Evolutionary conservation across 2,888 invertebrate genomes (phyloP).

Genomic region (Noctuana brunneofusca): DNA sequence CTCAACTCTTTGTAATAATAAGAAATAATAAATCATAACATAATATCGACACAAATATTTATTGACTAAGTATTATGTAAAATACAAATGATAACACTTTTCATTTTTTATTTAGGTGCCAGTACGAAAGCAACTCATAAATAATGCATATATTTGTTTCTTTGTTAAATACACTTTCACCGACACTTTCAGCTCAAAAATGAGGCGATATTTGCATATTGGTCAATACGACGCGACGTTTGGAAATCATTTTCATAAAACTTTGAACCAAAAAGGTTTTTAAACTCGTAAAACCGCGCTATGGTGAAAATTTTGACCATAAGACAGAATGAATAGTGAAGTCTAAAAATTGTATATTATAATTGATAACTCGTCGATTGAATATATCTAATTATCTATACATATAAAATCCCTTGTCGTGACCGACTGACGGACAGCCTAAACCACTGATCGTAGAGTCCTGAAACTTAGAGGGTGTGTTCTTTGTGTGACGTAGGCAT

Average conservation of each 20-base stretch:
- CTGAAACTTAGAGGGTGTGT: no score
- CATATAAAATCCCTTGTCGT: no score
- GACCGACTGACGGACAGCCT: no score
- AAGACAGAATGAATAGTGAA: neutral
- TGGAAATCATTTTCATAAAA: neutral
- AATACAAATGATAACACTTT: neutral
- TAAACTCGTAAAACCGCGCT: no score
- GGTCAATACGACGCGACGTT: neutral
- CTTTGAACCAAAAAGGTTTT: neutral
- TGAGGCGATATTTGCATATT: conserved; percentile 21
- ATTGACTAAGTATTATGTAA: neutral
- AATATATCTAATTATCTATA: no score
- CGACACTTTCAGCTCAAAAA: conserved; percentile 13
- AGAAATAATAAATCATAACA: no score
- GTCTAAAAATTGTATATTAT: neutral
- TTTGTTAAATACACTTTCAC: conserved; percentile 17
- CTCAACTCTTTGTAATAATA: no score
- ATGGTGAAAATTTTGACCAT: neutral
- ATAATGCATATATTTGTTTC: conserved; percentile 9
- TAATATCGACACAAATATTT: no score
- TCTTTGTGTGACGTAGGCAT: no score
- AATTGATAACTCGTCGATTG: no score
- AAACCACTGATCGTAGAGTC: no score
- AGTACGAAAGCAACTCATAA: neutral
- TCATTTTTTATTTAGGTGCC: neutral